Conservation (phyloP, 2,113 vertebrate species). For the Zootoca vivipara region DNA sequence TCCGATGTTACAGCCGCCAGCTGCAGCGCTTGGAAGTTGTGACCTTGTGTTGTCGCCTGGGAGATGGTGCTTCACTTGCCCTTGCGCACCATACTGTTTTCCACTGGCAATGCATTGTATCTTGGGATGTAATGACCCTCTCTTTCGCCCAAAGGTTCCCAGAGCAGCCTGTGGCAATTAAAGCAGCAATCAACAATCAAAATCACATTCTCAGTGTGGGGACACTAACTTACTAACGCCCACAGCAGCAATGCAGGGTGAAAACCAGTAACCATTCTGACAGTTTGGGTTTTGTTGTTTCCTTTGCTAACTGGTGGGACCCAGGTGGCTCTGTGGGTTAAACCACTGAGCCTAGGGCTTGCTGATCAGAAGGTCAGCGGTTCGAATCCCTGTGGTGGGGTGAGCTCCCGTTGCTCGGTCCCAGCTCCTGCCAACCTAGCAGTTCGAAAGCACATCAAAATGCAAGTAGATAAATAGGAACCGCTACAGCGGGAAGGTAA, state of each 20-base stretch:
- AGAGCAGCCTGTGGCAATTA: not conserved
- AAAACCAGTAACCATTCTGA: not conserved
- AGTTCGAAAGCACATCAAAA: too few species aligned
- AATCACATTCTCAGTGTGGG: not conserved
- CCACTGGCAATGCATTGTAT: too few species aligned
- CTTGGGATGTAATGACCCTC: too few species aligned
- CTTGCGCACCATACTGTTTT: too few species aligned
- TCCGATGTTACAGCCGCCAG: fast-evolving
- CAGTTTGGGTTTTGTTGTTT: not conserved
- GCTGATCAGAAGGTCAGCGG: too few species aligned
- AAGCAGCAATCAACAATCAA: not conserved
- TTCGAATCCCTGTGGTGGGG: too few species aligned
- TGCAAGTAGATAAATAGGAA: too few species aligned
- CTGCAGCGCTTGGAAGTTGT: not conserved
- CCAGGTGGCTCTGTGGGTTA: too few species aligned
- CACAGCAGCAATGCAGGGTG: not conserved
- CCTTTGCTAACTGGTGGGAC: not conserved
- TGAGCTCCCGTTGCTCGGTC: too few species aligned
- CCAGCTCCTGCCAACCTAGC: too few species aligned
- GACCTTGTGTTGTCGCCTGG: not conserved
- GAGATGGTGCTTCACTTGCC: not conserved
- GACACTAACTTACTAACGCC: not conserved
- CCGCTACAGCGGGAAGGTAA: too few species aligned
- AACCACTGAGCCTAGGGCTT: too few species aligned
- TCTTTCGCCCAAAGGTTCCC: not conserved